A percentile compares a stretch with the other conserved stretches of the same genome.
Evolutionary conservation across 2,113 vertebrate genomes (phyloP).

Genomic region (Leptodactylus fuscus): DNA sequence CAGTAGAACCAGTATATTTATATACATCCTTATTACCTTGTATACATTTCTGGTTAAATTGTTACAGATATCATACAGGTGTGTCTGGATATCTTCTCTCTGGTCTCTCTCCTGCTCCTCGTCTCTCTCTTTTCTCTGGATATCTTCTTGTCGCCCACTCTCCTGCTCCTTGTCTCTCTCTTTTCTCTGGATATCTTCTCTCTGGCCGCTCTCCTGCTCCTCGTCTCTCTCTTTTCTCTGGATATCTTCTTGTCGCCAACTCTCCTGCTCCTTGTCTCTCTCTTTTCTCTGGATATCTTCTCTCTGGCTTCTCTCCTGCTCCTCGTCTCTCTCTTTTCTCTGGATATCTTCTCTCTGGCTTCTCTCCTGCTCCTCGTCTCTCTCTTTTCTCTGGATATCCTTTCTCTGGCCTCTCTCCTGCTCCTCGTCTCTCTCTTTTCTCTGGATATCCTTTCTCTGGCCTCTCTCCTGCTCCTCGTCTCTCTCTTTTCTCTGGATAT

Average conservation of each 20-base stretch:
- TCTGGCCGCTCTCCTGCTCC: neutral
- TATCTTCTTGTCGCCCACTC: neutral
- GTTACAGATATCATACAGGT: slow-evolving; percentile 60
- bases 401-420: neutral
- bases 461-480: neutral
- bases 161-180: neutral
- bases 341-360: neutral
- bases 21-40: slow-evolving; percentile 66
- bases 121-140: slow-evolving; percentile 5
- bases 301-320: neutral
- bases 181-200: neutral
- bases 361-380: neutral
- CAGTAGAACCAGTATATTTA: no score
- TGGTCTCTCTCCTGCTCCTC: neutral
- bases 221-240: neutral
- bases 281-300: slow-evolving; percentile 18
- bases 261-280: neutral
- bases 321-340: neutral
- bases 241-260: neutral
- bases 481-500: slow-evolving; percentile 22
- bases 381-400: slow-evolving; percentile 21
- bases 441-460: slow-evolving; percentile 2
- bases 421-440: neutral
- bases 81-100: neutral
- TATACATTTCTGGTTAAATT: slow-evolving; percentile 67